Percentiles rank a stretch among this genome's conserved stretches.
Conservation (phyloP, 2,797 vertebrate genomes). For the Prunella strophiata region DNA sequence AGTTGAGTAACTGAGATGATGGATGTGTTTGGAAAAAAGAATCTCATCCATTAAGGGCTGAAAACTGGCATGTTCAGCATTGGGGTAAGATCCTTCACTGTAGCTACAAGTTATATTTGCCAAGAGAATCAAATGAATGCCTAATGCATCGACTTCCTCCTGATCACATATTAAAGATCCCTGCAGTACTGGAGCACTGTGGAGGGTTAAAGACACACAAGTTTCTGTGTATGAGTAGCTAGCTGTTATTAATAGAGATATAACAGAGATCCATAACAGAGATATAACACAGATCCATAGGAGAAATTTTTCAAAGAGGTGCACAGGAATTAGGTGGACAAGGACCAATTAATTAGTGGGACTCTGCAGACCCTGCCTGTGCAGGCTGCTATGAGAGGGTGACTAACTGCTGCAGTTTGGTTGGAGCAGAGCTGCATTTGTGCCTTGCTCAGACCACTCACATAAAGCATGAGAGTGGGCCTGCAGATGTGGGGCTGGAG, state of each 20-base stretch:
- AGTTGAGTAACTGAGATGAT: neutral
- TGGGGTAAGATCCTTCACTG: neutral
- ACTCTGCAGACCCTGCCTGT: neutral
- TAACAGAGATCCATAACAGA: neutral
- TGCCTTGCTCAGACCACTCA: neutral
- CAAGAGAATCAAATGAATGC: neutral
- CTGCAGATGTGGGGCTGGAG: neutral
- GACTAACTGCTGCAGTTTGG: neutral
- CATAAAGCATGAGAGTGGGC: neutral
- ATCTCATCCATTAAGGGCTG: neutral
- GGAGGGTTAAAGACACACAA: slow-evolving; percentile 5
- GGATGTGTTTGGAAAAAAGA: neutral
- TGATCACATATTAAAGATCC: neutral
- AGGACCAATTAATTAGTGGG: slow-evolving; percentile 10
- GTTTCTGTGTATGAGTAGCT: neutral
- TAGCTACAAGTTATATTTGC: neutral
- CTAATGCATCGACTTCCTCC: neutral
- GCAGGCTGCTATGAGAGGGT: neutral
- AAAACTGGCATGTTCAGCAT: neutral
- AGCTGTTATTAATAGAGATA: neutral
- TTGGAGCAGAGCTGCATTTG: neutral
- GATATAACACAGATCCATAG: neutral
- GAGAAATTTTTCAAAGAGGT: neutral
- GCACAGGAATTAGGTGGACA: neutral
- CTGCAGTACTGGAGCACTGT: neutral